Percentiles rank a stretch among this genome's conserved stretches.
Conservation (phyloP, 2,888 invertebrate species). For the Quadriops clusia region DNA sequence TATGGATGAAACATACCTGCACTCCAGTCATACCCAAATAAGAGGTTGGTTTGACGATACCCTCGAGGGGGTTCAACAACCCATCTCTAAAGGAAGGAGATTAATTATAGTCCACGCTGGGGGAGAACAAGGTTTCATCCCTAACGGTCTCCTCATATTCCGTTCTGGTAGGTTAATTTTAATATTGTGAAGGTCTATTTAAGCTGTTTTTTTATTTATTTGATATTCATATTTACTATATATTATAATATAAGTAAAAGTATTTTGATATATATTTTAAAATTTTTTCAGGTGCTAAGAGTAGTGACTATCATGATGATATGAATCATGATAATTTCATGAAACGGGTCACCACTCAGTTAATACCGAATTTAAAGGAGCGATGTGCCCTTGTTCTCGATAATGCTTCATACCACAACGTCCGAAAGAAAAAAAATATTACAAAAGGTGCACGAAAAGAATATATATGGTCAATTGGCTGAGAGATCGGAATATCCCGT, state of each 20-base stretch:
- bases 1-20: conserved; percentile 13
- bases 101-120: conserved; percentile 15
- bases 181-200: too few species aligned
- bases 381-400: conserved; percentile 16
- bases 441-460: conserved; percentile 3
- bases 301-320: conserved; percentile 22
- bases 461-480: too few species aligned
- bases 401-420: conserved; percentile 14
- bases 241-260: too few species aligned
- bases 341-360: conserved; percentile 20
- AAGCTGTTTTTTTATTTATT: too few species aligned
- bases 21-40: conserved; percentile 10
- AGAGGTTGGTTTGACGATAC: conserved; percentile 14
- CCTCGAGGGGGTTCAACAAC: conserved; percentile 11
- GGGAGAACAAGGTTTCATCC: conserved; percentile 9
- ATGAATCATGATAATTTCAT: conserved; percentile 23
- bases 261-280: too few species aligned
- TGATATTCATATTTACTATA: too few species aligned
- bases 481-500: too few species aligned
- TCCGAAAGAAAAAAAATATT: neutral
- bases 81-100: conserved; percentile 17
- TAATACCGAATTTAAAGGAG: conserved; percentile 21
- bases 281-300: conserved; percentile 10
- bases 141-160: conserved; percentile 7
- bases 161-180: conserved; percentile 15